Conservation (phyloP, 2,797 vertebrate genomes). For the Catamblyrhynchus diadema region DNA sequence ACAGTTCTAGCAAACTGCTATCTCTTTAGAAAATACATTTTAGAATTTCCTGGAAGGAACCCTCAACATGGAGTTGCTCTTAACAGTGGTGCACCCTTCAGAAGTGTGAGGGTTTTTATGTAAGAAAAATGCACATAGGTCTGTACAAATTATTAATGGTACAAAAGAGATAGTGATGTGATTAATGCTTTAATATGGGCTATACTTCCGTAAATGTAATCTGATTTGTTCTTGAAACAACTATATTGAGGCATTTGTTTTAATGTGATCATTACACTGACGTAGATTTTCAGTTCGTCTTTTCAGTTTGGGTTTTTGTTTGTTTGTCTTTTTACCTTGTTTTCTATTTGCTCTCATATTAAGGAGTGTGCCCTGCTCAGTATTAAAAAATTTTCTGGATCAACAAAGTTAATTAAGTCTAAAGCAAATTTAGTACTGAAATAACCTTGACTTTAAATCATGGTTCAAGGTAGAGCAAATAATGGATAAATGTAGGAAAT, state of each 20-base stretch:
- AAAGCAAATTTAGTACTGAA: background rate
- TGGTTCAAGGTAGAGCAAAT: background rate
- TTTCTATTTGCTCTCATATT: background rate
- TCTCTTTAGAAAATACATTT: background rate
- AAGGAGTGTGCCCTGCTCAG: background rate
- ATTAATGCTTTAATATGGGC: background rate
- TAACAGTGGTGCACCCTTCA: background rate
- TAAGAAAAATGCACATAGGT: background rate
- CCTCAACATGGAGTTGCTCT: background rate
- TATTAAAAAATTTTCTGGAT: background rate
- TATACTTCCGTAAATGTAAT: background rate
- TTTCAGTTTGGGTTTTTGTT: background rate
- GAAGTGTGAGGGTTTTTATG: background rate
- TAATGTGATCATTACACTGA: background rate
- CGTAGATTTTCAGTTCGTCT: background rate
- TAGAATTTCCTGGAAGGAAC: background rate
- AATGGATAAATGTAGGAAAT: background rate
- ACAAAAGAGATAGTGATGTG: background rate
- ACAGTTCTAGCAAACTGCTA: background rate
- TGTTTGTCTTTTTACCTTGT: background rate
- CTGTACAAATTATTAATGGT: background rate
- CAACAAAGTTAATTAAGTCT: background rate
- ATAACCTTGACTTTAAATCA: background rate
- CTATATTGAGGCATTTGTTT: background rate
- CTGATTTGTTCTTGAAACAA: background rate